Evolutionary conservation across 2,113 vertebrate species (phyloP).

Genomic region (Cephalopholis sonnerati): DNA sequence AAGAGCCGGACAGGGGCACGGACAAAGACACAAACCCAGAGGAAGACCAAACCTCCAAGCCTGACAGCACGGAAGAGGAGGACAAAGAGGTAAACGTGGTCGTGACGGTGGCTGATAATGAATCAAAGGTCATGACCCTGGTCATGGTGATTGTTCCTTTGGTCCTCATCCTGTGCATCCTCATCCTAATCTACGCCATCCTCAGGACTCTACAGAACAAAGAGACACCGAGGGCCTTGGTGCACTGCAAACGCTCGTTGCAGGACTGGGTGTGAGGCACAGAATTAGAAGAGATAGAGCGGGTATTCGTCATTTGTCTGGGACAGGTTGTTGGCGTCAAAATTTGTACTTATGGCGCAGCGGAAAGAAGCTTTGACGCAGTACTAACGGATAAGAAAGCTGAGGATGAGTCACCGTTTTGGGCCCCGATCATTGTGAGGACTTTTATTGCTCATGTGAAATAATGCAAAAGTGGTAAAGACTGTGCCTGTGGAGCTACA

Average conservation of each 20-base stretch:
- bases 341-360: neutral
- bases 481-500: conserved; percentile 51
- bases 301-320: conserved; percentile 7
- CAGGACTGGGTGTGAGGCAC: conserved; percentile 96
- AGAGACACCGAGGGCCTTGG: conserved; percentile 90
- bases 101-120: conserved; percentile 89
- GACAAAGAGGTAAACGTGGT: conserved; percentile 89
- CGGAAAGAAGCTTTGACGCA: conserved; percentile 15
- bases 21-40: conserved; percentile 74
- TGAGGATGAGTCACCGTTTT: conserved; percentile 32
- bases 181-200: conserved; percentile 91
- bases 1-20: conserved; percentile 52
- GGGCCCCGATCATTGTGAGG: conserved; percentile 38
- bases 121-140: conserved; percentile 89
- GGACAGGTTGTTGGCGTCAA: neutral
- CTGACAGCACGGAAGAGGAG: conserved; percentile 37
- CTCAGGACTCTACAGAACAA: conserved; percentile 95
- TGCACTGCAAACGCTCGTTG: conserved; percentile 98
- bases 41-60: conserved; percentile 32
- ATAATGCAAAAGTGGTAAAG: conserved; percentile 43
- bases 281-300: neutral
- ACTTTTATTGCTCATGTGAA: conserved; percentile 45
- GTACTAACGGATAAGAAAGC: conserved; percentile 15
- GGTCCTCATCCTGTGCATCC: conserved; percentile 91
- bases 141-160: conserved; percentile 91